Evolutionary conservation across 2,797 vertebrate genomes (phyloP), one percentile per base, ranked within the genome.

Genomic region (Acipenser oxyrinchus): DNA sequence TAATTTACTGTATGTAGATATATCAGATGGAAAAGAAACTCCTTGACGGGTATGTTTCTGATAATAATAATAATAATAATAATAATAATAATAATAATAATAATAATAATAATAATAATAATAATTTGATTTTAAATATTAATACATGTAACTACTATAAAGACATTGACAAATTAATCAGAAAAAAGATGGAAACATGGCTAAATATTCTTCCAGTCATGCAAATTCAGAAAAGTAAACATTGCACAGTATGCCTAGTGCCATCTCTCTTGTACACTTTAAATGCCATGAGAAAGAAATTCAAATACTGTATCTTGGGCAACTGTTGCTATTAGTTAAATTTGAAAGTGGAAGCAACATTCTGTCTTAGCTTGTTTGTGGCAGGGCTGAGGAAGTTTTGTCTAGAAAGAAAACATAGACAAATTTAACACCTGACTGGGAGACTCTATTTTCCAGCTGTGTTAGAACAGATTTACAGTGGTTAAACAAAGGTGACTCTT

Each of bases 191-290:
- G 81, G 85, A 90, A 86, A 85, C 83, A 84, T 77, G 75, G 83
- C 75, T 83, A 76, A 73, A 79, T 83, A 83, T 86, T 88, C 79
- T 80, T 81, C 76, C 83, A 68, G 67, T 86, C 84, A 86, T 88
- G 89, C 84, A 87, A 90, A 88, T 88, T 83, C 81, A 84, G 83
- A 79, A 88, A 87, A 86, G 87, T 87, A 90, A 91, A 90, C 83
- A 89, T 77, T 77, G 71, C 81, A 79, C 76, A 87, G 85, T 90
- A 84, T 87, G 83, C 77, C 51, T 81, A 86, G 84, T 82, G 76
- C 78, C 78, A 76, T 77, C 82, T 82, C 78, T 80, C 79, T 72
- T 72, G 75, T 84, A 77, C 78, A 79, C 79, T 85, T 76, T 72
- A 83, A 81, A 90, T 91, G 86, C 88, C 86, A 85, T 81, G 72